Conservation (phyloP, 2,888 invertebrate genomes). For the Eucera pruinosa region DNA sequence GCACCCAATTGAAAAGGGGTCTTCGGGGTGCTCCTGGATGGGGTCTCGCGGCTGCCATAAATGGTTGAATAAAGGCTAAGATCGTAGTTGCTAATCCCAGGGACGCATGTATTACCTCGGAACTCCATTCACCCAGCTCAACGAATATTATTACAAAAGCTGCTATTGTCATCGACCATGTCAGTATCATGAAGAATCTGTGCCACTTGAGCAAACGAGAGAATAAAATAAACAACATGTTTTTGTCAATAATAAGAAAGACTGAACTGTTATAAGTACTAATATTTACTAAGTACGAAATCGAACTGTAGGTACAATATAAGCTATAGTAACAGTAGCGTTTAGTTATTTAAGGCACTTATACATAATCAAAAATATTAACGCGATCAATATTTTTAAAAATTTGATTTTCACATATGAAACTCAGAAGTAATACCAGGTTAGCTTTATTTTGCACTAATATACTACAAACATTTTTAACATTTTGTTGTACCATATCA, state of each 20-base stretch:
- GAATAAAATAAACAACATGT: neutral
- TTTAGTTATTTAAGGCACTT: no score
- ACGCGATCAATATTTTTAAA: no score
- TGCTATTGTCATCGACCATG: slow-evolving; percentile 91
- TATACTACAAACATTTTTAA: no score
- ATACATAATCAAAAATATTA: no score
- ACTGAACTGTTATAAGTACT: no score
- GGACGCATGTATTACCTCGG: slow-evolving; percentile 92
- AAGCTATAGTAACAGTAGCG: neutral
- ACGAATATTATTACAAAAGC: slow-evolving; percentile 93
- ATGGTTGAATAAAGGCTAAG: slow-evolving; percentile 93
- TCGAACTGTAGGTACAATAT: neutral
- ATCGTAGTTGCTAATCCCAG: slow-evolving; percentile 91
- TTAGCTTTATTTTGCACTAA: no score
- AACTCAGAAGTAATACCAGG: no score
- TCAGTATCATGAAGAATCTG: slow-evolving; percentile 92
- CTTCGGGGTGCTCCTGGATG: slow-evolving; percentile 92
- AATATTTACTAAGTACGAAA: no score
- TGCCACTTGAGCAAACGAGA: slow-evolving; percentile 88
- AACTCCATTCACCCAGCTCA: slow-evolving; percentile 91
- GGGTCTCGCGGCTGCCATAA: slow-evolving; percentile 94
- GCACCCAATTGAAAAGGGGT: slow-evolving; percentile 95
- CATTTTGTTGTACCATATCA: no score
- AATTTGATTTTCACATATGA: no score
- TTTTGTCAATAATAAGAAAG: neutral